These are phyloP conservation scores for Rhynchonycteris naso DNA, from an alignment of 2,797 vertebrate species.

Conservation along the genomic window DNA sequence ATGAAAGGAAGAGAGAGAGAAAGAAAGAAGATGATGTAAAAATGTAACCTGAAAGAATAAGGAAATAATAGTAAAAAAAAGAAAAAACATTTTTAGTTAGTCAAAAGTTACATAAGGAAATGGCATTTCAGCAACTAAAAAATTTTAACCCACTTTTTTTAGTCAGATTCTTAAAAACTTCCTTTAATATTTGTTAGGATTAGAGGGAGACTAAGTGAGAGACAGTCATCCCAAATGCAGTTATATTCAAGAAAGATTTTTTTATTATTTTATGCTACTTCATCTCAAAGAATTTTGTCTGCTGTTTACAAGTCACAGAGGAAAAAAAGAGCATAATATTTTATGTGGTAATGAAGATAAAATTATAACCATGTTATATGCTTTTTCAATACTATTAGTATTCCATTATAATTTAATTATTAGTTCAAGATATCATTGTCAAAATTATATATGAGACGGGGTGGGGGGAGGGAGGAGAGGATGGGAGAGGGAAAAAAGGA, in stretches of 20 bases:
- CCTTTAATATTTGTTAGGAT: neutral
- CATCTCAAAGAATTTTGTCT: neutral
- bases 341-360: neutral
- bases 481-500: too few relatives aligned
- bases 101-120: neutral
- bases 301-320: neutral
- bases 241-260: neutral
- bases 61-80: neutral
- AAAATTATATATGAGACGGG: too few relatives aligned
- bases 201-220: neutral
- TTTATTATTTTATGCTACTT: neutral
- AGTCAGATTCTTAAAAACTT: neutral
- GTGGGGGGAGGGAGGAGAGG: too few relatives aligned
- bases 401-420: neutral
- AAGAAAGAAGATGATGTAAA: neutral
- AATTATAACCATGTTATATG: neutral
- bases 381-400: neutral
- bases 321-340: neutral
- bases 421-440: neutral
- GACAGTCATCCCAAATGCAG: neutral
- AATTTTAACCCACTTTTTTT: neutral
- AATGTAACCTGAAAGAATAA: neutral
- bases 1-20: too few relatives aligned
- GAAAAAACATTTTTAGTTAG: neutral
- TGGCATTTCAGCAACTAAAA: neutral